Conservation (phyloP, 2,797 vertebrate species). For the Sebastes taczanowskii region DNA sequence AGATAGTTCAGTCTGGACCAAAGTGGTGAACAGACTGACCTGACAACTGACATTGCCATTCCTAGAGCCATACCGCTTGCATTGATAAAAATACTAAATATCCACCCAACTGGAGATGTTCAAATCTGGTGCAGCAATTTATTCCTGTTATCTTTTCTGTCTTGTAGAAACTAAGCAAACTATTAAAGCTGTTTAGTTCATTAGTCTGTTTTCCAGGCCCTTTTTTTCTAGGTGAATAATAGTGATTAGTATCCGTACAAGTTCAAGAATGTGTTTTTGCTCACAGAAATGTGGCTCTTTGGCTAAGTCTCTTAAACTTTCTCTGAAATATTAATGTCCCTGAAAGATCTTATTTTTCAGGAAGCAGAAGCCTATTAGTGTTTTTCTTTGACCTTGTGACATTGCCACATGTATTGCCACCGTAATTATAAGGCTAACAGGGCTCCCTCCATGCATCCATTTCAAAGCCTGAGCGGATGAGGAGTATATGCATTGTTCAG, state of each 20-base stretch:
- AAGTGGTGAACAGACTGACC: neutral
- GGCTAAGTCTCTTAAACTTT: slow-evolving; percentile 54
- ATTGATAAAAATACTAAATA: neutral
- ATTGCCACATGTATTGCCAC: slow-evolving; percentile 59
- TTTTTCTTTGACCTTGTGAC: slow-evolving; percentile 70
- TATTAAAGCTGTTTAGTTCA: slow-evolving; percentile 28
- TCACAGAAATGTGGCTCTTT: slow-evolving; percentile 26
- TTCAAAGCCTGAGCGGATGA: slow-evolving; percentile 69
- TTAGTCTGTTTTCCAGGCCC: slow-evolving; percentile 35
- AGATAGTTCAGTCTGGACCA: neutral
- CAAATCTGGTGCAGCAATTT: neutral
- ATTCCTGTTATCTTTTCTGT: neutral
- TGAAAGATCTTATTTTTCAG: slow-evolving; percentile 67
- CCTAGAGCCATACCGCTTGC: neutral
- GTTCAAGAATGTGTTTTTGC: slow-evolving; percentile 41
- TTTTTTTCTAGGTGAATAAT: slow-evolving; percentile 31
- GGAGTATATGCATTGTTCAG: slow-evolving; percentile 77
- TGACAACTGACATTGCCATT: neutral
- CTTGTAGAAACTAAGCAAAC: neutral
- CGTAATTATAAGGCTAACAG: slow-evolving; percentile 71
- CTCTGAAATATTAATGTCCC: slow-evolving; percentile 73
- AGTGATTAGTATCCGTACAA: slow-evolving; percentile 36
- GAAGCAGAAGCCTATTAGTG: slow-evolving; percentile 58
- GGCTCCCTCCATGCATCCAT: slow-evolving; percentile 54
- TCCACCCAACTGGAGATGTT: neutral